These are phyloP conservation scores for Drosophila hamatofila DNA, from an alignment of 2,888 invertebrate genomes.

Conservation along the genomic window DNA sequence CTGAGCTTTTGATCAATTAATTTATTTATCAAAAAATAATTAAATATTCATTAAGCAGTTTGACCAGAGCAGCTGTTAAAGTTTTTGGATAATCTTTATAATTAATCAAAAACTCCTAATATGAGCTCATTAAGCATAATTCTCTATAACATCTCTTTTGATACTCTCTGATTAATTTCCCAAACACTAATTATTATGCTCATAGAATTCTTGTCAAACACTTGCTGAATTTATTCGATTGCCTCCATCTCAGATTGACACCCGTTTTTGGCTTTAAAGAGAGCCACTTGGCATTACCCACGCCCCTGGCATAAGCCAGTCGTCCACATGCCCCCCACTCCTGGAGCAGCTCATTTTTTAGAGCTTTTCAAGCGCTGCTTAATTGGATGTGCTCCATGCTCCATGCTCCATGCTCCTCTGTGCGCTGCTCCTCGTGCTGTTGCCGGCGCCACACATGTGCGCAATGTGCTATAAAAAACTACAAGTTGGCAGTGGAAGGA, in stretches of 20 bases:
- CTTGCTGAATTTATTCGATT: slow-evolving; percentile 1
- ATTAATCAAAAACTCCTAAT: too few species aligned
- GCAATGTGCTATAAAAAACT: slow-evolving; percentile 55
- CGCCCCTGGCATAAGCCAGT: not conserved
- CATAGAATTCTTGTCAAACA: not conserved
- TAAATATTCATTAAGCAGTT: too few species aligned
- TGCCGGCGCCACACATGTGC: slow-evolving; percentile 59
- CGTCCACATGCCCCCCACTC: slow-evolving; percentile 26
- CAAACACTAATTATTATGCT: not conserved
- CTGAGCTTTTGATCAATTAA: too few species aligned
- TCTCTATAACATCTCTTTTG: too few species aligned
- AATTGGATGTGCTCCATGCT: slow-evolving; percentile 70
- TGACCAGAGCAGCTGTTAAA: too few species aligned
- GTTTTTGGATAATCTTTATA: too few species aligned
- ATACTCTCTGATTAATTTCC: not conserved
- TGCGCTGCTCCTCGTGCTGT: not conserved
- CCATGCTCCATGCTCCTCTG: slow-evolving; percentile 42
- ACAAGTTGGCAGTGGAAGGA: slow-evolving; percentile 13
- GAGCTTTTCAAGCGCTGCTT: slow-evolving; percentile 71
- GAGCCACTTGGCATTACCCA: slow-evolving; percentile 30
- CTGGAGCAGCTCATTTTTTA: slow-evolving; percentile 59
- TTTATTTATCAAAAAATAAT: too few species aligned
- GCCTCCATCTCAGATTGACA: slow-evolving; percentile 10
- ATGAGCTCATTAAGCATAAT: too few species aligned
- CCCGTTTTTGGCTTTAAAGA: slow-evolving; percentile 34